Base-by-base conservation (phyloP, 2,888 invertebrate genomes). In the Trissolcus brochymenae region DNA sequence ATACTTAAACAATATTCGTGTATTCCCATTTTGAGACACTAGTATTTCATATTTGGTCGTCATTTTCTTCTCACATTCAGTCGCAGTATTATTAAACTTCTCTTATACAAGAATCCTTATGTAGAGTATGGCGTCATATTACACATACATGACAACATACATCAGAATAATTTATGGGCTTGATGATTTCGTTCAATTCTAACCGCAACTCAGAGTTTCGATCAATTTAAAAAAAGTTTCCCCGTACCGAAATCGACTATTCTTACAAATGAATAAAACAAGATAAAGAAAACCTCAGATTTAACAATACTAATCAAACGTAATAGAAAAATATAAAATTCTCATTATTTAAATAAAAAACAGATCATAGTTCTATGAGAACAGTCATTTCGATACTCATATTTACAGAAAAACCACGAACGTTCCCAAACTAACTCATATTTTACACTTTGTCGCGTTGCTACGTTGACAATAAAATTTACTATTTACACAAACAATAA, bases 31-130 rank as follows among this genome's bases (percentile, higher is more conserved):
- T 17, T n/a, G 25, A 40, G 55, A 70, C 50, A 55, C 60, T 70
- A 70, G 25, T 54, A 14, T 25, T 41, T 21, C 6, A 70, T 61
- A 61, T 70, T 70, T 70, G 70, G 70, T 61, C 6, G 29, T 41
- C n/a, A 59, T 50, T 70, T 50, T 61, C 16, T 43, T 41, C 21
- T 57, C 21, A 51, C 59, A 66, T 57, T 53, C 57, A 67, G 13
- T 50, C 17, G 19, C 29, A 43, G 57, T 66, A 60, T 11, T 29
- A 64, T 54, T 57, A 3, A 21, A 40, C 7, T 57, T 50, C 16
- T 29, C 4, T 40, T 61, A 61, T 40, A 40, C n/a, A 40, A 35
- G 16, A 1, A 14, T 53, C 9, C 40, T 64, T 46, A 55, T 46
- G 29, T 46, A 55, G n/a, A 17, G 55, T 46, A 64, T 64, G 54